Evolutionary conservation across 2,113 vertebrate species (phyloP), one percentile per base, ranked within the genome.

Genomic region (Clarias magur): DNA sequence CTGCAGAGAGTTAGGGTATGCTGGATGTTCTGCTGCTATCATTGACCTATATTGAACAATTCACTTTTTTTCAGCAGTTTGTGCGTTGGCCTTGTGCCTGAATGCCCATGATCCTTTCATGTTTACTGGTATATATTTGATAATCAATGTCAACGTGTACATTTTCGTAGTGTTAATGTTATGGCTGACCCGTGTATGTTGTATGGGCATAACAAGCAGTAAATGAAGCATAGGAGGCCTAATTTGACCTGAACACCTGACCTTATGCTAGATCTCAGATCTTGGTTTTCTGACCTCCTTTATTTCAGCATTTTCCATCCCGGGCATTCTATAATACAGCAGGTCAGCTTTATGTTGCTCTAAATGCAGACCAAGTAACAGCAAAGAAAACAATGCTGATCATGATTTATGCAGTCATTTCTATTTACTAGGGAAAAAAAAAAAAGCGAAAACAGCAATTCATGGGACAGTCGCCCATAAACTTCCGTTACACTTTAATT

Each of bases 231-330:
- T 48, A 48, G 8, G 48, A 48, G 48, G 6, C 2, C 53, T 59
- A 59, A 80, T 5, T 34, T 76, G 7, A 76, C 38, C 70, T 63
- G n/a, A 85, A 62, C 30, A 60, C 57, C 15, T n/a, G 1, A 94
- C 90, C 82, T 89, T 86, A 91, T 91, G 88, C 89, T 90, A 91
- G 91, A 93, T 92, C 90, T 93, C 92, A 94, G 68, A 83, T 63
- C 80, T 27, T 17, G 38, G 59, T 81, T 17, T 27, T 87, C 87
- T 91, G 42, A 84, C 86, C 83, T 90, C 34, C 56, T 76, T 42
- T 4, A 90, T 90, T 90, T 87, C 85, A 75, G 87, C 91, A 92
- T 92, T 92, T 79, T 90, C 82, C 75, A 86, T 93, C 91, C 92
- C 93, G 92, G 87, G 88, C 73, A 67, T 91, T 81, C 19, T 21